Base-by-base conservation (phyloP, 1,140 invertebrate genomes). In the Ditylenchus dipsaci region DNA sequence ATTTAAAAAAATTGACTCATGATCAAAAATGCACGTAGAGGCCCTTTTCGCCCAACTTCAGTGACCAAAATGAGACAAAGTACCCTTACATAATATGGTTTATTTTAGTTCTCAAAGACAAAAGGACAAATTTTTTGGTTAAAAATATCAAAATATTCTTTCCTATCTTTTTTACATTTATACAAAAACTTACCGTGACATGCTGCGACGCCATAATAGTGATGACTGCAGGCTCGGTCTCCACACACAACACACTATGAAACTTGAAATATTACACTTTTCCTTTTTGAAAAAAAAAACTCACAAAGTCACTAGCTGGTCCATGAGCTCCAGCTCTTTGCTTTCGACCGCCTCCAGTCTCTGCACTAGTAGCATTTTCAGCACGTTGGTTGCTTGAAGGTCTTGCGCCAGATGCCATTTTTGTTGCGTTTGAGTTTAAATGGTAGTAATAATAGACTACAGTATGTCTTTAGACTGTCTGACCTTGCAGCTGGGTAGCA, bases 181-280 rank as follows among this genome's bases (percentile, higher is more conserved):
- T n/a, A n/a, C 11, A 45, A 53, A 53, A 53, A 21, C 49, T 17
- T 7, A 53, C 49, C 65, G n/a, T 95, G 92, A 78, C 92, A 95
- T 17, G 90, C 92, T 1, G 91, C 90, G 0, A 92, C 92, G 1
- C 92, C 92, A 82, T 95, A 95, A 83, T 95, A 81, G 68, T 78
- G 78, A 63, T 81, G 78, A 26, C 67, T 72, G 63, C 78, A 79
- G 3, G 78, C 78, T 26, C 78, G 69, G 53, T 79, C 78, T 26
- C 78, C 78, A 53, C 78, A 79, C 23, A 80, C 78, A 56, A 78
- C 78, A 69, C 78, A 79, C 74, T 78, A 47, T 72, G 13, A 27
- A 17, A 42, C 3, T 17, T 33, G 1, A 17, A 62, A 45, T 11
- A 17, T 33, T 29, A 61, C 13, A 33, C 1, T 30, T 61, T 19